Percentiles rank a stretch among this genome's conserved stretches.
Conservation (phyloP, 64 coral and sea anemone species). For the Stichodactyla helianthus region DNA sequence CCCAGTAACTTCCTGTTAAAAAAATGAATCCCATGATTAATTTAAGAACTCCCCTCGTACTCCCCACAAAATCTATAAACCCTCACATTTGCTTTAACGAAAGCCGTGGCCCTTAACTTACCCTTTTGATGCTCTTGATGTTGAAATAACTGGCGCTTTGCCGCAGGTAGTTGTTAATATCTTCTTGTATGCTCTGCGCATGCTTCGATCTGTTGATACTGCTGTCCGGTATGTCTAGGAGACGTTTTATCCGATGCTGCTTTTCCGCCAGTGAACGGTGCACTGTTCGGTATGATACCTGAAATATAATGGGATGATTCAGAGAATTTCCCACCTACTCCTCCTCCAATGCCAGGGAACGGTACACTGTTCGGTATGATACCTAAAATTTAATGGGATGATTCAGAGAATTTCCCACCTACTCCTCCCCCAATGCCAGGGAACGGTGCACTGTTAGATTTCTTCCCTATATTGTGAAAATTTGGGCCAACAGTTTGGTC, state of each 20-base stretch:
- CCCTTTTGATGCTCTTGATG: constrained; percentile 61
- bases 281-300: constrained; percentile 84
- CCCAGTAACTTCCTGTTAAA: constrained; percentile 54
- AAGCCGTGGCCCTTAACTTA: constrained; percentile 13
- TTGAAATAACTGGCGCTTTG: constrained; percentile 59
- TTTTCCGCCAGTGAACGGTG: constrained; percentile 63
- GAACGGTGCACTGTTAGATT: constrained; percentile 68
- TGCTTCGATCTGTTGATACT: constrained; percentile 27
- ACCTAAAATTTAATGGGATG: constrained; percentile 72
- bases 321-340: too few species aligned
- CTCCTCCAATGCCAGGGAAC: constrained; percentile 42
- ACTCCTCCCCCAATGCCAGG: too few species aligned
- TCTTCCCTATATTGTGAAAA: background rate
- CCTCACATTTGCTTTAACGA: too few species aligned
- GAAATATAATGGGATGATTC: too few species aligned
- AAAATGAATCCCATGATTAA: background rate
- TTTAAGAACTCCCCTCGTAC: too few species aligned
- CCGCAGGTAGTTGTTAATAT: constrained; percentile 49
- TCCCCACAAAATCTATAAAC: too few species aligned
- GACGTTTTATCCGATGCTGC: constrained; percentile 49
- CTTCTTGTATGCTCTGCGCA: constrained; percentile 35
- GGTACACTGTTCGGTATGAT: constrained; percentile 73
- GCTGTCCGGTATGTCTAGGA: constrained; percentile 54
- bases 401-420: too few species aligned
- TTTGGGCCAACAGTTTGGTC: too few species aligned